These are phyloP conservation scores for Listronotus oregonensis DNA, from an alignment of 1,140 invertebrate genomes.

Conservation along the genomic window DNA sequence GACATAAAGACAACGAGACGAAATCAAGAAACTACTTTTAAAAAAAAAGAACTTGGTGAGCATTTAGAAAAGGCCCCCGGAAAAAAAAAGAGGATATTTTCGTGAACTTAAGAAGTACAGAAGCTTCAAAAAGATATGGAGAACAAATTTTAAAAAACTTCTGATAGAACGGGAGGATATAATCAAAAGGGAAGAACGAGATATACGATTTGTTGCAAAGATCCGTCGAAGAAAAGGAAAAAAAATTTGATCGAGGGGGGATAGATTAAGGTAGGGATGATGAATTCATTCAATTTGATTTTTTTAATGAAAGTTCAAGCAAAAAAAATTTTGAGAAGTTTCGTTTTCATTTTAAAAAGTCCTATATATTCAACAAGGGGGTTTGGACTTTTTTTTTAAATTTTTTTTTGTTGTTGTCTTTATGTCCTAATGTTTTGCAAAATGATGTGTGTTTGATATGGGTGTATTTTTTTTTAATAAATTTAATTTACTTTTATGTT, in stretches of 20 bases:
- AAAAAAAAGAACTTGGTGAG: constrained; percentile 14
- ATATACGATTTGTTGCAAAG: constrained; percentile 23
- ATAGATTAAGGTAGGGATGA: neutral
- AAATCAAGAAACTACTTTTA: constrained; percentile 21
- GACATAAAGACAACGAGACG: constrained; percentile 19
- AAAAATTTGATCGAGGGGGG: constrained; percentile 3
- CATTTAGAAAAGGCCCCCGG: neutral
- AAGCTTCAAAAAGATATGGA: constrained; percentile 15
- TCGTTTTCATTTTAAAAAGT: no score
- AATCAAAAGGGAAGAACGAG: constrained; percentile 21
- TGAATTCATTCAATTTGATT: no score
- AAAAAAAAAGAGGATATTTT: neutral
- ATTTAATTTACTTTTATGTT: no score
- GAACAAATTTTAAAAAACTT: constrained; percentile 23
- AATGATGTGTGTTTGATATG: no score
- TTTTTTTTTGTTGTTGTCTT: no score
- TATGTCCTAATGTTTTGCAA: no score
- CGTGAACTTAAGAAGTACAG: constrained; percentile 13
- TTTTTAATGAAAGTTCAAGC: no score
- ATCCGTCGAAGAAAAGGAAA: constrained; percentile 31
- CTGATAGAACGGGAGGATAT: constrained; percentile 14
- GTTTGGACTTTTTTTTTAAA: no score
- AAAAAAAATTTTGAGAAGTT: no score
- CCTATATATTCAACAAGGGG: no score
- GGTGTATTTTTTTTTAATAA: no score